phyloP scores from a whole-genome alignment of 2,113 vertebrate species.

The Echinops telfairi region DNA sequence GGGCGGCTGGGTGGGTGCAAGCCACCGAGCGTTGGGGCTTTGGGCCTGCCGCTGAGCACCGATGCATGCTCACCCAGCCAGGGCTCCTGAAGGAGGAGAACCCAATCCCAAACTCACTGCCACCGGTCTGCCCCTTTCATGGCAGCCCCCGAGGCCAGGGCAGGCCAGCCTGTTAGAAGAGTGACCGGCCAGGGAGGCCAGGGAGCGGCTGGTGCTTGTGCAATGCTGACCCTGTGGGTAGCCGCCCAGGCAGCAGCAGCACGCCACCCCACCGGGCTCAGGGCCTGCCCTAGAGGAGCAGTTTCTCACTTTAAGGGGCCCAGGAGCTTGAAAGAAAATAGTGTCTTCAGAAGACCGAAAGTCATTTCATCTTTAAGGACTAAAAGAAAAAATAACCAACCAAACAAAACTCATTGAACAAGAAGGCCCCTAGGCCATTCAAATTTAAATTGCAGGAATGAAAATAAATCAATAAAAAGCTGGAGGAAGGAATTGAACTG shows the following conservation, averaged over 20 bases:
- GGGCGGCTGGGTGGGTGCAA: not conserved
- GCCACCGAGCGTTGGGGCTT: not conserved
- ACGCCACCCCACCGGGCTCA: no score
- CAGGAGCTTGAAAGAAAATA: not conserved
- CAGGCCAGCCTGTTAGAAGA: no score
- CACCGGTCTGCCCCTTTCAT: no score
- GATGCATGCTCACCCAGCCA: not conserved
- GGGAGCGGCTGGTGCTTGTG: no score
- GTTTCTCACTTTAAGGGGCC: no score
- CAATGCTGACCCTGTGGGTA: no score
- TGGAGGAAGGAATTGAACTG: not conserved
- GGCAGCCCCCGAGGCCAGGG: no score
- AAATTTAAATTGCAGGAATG: constrained; percentile 25
- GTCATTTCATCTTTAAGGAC: not conserved
- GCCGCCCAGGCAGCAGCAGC: no score
- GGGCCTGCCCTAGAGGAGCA: no score
- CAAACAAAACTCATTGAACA: not conserved
- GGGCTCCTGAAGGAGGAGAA: not conserved
- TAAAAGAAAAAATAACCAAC: not conserved
- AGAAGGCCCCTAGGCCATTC: not conserved
- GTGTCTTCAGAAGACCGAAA: not conserved
- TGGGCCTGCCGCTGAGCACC: not conserved
- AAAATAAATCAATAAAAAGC: not conserved
- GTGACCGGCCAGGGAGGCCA: no score
- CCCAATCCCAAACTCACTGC: no score